phyloP scores from a whole-genome alignment of 1,140 invertebrate species.

The Potamilus streckersoni region DNA sequence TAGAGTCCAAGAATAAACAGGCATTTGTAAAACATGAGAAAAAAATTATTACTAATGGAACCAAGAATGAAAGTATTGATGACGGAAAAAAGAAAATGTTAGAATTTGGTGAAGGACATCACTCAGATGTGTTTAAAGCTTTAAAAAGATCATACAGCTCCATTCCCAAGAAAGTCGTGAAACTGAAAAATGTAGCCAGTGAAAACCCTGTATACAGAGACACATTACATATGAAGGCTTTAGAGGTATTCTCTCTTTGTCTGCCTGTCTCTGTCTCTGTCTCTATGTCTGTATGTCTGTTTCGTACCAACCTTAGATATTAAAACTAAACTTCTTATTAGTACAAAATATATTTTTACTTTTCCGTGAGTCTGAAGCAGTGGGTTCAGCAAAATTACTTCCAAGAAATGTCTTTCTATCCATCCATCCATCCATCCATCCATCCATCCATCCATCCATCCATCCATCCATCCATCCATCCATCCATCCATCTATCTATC shows the following conservation, averaged over 20 bases:
- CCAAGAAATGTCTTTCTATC: no score
- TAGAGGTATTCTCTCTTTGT: conserved; percentile 44
- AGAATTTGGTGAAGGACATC: conserved; percentile 13
- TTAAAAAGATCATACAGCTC: conserved; percentile 13
- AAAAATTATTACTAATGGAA: neutral
- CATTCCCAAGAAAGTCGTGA: conserved; percentile 48
- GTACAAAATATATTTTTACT: no score
- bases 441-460: no score
- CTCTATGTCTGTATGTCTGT: neutral
- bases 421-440: no score
- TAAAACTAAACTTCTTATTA: no score
- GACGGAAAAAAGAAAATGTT: conserved; percentile 13
- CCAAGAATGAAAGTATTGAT: conserved; percentile 5
- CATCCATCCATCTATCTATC: no score
- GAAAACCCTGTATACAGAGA: conserved; percentile 48
- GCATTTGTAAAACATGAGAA: neutral
- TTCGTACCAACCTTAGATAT: neutral
- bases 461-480: no score
- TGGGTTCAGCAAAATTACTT: no score
- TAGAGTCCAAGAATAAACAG: neutral
- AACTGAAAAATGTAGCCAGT: conserved; percentile 50
- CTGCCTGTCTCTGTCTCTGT: neutral
- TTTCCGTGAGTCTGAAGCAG: no score
- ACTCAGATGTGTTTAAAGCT: conserved; percentile 27
- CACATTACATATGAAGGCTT: conserved; percentile 50